Base-by-base conservation (phyloP, 1,140 invertebrate species). In the Ostrea edulis region DNA sequence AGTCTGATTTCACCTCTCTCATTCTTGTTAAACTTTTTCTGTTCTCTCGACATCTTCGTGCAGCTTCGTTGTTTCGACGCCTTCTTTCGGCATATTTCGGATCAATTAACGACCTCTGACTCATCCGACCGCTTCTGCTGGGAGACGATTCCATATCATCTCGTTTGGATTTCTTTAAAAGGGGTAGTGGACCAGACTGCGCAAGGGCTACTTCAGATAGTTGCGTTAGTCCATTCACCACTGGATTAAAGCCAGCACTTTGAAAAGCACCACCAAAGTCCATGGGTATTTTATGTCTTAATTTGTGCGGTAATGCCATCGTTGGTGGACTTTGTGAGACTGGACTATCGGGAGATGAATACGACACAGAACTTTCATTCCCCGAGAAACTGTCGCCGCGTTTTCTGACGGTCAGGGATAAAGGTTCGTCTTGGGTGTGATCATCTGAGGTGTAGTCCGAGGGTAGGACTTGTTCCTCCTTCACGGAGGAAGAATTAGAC, bases 1-100 rank as follows among this genome's bases (percentile, higher is more conserved):
- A 91, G 51, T 91, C 92, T 0, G 94, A 93, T 81, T 94, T 94
- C 11, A 96, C 96, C 83, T 96, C 95, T 12, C 94, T 93, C 25
- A 95, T 91, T 84, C 92, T 90, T 0, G 92, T 94, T 20, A 94
- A 85, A 29, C 90, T 90, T 86, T 94, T 95, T n/a, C 94, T 87
- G 88, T 94, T 94, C 88, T 94, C 93, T 2, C 94, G 91, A 85
- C 93, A 94, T 90, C 93, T 93, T 68, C 93, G 58, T 9, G 94
- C 94, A 29, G 94, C 94, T 87, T 93, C 93, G 89, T 94, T 94
- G 90, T 94, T 94, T 52, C 92, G 86, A 58, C 90, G 88, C 88
- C 92, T 92, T 93, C 93, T 85, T 88, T 94, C 94, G 5, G 92
- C 89, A 89, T 94, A 94, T 84, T 92, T 94, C 3, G 91, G 93